Base-by-base conservation (phyloP, 1,140 invertebrate species). In the Oedothorax gibbosus region DNA sequence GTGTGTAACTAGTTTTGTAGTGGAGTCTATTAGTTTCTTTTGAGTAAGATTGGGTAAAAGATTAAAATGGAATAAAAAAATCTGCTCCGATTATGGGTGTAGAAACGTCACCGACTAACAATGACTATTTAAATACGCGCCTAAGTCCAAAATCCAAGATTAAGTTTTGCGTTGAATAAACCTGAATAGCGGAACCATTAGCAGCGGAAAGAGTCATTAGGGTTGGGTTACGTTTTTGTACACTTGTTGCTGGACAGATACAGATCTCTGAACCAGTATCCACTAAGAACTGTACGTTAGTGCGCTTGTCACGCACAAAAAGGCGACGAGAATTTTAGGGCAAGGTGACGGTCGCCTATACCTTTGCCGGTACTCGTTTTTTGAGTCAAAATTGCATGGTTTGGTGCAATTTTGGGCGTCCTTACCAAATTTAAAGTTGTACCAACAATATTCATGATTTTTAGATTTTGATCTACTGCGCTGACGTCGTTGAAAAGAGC, bases 61-160 rank as follows among this genome's bases (percentile, higher is more conserved):
- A 77, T 76, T 60, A 54, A 85, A 78, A 69, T 66, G 10, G 50
- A 12, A 66, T 7, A 86, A 50, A 60, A n/a, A 86, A 85, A 68
- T 86, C 86, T n/a, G 86, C 86, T 2, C 86, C 73, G 11, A 86
- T 68, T 9, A 86, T 86, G 6, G 80, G 64, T 4, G 35, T 18
- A 6, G 60, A 53, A 18, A 86, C 75, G 21, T 80, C 53, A 11
- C 1, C 75, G 7, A 78, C 50, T 7, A 86, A 12, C 53, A 86
- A 86, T 18, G 53, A 60, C 71, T 62, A 86, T 10, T 49, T 49
- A n/a, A 86, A 85, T 3, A 20, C 49, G 6, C 50, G 56, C 14
- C 85, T 8, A 5, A 86, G 54, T 2, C 66, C 65, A 18, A 86
- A 69, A 53, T 86, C 76, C 0, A 86, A 35, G 10, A 12, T 64